Evolutionary conservation across 2,113 vertebrate species (phyloP).

Genomic region (Petromus typicus): DNA sequence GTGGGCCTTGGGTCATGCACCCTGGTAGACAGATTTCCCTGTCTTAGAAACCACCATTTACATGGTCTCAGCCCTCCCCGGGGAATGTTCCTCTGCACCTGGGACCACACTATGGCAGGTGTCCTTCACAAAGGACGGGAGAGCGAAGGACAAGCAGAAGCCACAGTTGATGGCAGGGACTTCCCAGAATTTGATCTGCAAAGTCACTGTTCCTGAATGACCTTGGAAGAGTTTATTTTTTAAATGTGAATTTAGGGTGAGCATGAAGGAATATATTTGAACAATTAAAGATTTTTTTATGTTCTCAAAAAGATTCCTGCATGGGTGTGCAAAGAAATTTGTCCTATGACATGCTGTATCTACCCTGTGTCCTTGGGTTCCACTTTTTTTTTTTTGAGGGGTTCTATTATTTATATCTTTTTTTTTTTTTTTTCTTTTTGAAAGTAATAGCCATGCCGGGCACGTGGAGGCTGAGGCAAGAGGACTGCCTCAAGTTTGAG

Average conservation of each 20-base stretch:
- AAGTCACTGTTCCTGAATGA: not conserved
- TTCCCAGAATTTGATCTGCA: not conserved
- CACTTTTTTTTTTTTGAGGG: too few relatives aligned
- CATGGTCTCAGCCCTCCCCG: not conserved
- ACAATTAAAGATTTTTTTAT: not conserved
- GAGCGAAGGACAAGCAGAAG: not conserved
- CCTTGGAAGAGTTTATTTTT: not conserved
- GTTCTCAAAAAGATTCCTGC: not conserved
- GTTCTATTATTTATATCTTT: too few relatives aligned
- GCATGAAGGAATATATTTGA: not conserved
- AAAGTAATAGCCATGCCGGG: too few relatives aligned
- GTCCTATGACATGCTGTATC: not conserved
- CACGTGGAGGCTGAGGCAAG: too few relatives aligned
- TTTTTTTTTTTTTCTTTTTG: too few relatives aligned
- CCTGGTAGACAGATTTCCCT: not conserved
- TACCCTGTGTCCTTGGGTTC: not conserved
- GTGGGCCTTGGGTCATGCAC: not conserved
- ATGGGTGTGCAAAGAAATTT: not conserved
- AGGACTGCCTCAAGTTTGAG: too few relatives aligned
- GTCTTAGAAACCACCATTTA: not conserved
- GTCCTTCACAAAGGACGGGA: not conserved
- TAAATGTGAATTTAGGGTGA: not conserved
- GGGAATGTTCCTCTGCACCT: not conserved
- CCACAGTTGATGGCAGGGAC: not conserved
- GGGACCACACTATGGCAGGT: not conserved